These are phyloP conservation scores for Peucedramus taeniatus DNA, from an alignment of 2,113 vertebrate genomes.

Conservation along the genomic window DNA sequence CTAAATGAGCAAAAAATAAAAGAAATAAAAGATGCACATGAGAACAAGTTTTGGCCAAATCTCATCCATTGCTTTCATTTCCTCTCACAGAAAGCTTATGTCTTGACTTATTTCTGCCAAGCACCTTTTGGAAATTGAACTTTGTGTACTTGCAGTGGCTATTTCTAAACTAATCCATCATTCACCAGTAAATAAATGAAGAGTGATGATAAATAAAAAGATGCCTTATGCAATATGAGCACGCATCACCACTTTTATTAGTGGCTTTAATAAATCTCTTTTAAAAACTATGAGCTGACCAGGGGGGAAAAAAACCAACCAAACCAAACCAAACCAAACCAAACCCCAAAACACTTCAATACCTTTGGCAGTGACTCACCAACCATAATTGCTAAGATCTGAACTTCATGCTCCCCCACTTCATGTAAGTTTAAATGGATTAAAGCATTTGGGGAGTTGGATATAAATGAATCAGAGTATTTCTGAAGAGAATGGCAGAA, in stretches of 20 bases:
- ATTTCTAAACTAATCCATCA: slow-evolving; percentile 2
- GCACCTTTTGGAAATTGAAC: background rate
- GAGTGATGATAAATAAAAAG: background rate
- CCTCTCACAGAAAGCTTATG: background rate
- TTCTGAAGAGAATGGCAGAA: background rate
- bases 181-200: background rate
- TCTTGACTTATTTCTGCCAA: background rate
- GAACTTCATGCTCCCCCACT: background rate
- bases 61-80: background rate
- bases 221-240: background rate
- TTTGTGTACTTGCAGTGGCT: background rate
- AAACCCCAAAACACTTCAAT: background rate
- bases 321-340: background rate
- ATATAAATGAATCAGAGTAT: background rate
- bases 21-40: rapidly evolving
- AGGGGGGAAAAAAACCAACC: background rate
- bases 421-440: background rate
- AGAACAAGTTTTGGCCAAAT: background rate
- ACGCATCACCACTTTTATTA: background rate
- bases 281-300: background rate
- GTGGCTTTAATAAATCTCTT: background rate
- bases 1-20: rapidly evolving
- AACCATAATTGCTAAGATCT: background rate
- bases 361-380: background rate
- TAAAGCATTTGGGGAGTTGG: background rate